Evolutionary conservation across 2,888 invertebrate genomes (phyloP), one percentile per base, ranked within the genome.

Genomic region (Spisula subtruncata): DNA sequence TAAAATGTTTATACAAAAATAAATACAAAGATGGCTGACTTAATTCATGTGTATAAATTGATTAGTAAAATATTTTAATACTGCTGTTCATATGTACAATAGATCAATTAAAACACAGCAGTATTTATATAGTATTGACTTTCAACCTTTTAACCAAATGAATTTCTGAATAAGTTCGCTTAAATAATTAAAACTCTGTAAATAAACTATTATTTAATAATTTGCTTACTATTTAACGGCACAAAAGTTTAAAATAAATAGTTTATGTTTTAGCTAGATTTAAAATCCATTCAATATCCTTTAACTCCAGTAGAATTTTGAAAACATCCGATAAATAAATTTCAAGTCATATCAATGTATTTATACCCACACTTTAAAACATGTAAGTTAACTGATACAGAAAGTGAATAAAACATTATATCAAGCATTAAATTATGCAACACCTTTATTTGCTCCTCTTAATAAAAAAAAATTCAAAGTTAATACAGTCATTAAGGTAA

Each of bases 41-140:
- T 75, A 75, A 35, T 35, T 75, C 60, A 66, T 66, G 60, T 66
- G 60, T 66, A 25, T 66, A 66, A 60, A 75, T 75, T 75, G 75
- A 75, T 75, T 75, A 6, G 35, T 75, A 75, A 32, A 75, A 75
- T 75, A 75, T 75, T 75, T 60, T 75, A 35, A 32, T 35, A 75
- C 14, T 1, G 32, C 32, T 75, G 16, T 75, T 16, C 75, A 32
- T 35, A 75, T 75, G 32, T 75, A 75, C 18, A 75, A 35, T 35
- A 75, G 75, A 75, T 18, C 18, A 75, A 75, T 75, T 75, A 32
- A 75, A 75, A 32, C 20, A 35, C 18, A 35, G 25, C 32, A 29
- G 25, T 32, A 41, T 8, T 41, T 41, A 41, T 41, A 41, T 5
- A 5, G 41, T 41, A 75, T 75, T 75, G 29, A 32, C 35, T 75